Base-by-base conservation (phyloP, 2,888 invertebrate genomes). In the Eurytoma adleriae region DNA sequence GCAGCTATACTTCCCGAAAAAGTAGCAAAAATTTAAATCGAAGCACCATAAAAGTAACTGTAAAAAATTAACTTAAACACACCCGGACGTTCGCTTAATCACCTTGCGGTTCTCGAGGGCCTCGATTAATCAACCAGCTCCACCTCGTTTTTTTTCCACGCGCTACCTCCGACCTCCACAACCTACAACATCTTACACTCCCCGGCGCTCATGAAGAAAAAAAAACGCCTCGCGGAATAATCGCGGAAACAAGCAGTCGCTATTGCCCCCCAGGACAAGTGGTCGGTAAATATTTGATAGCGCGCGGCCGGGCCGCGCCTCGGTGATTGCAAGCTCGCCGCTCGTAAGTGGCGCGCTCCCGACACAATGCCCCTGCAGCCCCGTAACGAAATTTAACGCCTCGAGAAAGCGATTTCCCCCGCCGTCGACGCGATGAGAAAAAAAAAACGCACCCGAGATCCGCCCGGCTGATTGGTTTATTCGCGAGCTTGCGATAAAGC, bases 221-320 rank as follows among this genome's bases (percentile, higher is more conserved):
- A 64, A 13, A 64, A 40, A 24, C 5, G 64, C 56, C 40, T 14
- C 56, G 10, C 30, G 16, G 40, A 40, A 40, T 40, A 40, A 40
- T 40, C 69, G 13, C 13, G 30, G 56, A 69, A 57, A 69, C 54
- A 67, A 18, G n/a, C 16, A 18, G n/a, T 13, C 56, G 56, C 68
- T 50, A 68, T 77, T 64, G 68, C 50, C 54, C 3, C 3, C 52
- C 72, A 54, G 84, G 84, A 83, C 85, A 86, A 87, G 86, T 86
- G 86, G 84, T 86, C 83, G 83, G 86, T 86, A 89, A 88, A 89
- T 89, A 88, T 89, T 88, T 88, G 86, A 86, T 85, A 79, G 80
- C 64, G 75, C 82, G 78, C 84, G 83, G 81, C 80, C 70, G 71
- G 71, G 54, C 30, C 59, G 14, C 5, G 27, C n/a, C n/a, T 24